Evolutionary conservation across 2,888 invertebrate genomes (phyloP).

Genomic region (Rhamnusium bicolor): DNA sequence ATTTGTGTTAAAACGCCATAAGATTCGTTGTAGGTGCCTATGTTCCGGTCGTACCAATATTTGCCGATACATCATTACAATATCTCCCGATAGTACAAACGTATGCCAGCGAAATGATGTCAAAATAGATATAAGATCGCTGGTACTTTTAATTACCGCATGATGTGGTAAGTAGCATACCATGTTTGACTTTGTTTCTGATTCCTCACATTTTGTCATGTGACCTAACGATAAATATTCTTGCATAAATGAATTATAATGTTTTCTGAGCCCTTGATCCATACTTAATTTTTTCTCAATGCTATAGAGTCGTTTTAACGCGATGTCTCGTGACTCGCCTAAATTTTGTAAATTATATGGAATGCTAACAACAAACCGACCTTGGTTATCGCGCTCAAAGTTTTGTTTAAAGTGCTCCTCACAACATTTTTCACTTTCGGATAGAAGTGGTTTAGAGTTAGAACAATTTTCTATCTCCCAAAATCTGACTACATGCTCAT

Average conservation of each 20-base stretch:
- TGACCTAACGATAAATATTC: neutral
- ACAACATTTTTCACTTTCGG: neutral
- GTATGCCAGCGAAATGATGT: no score
- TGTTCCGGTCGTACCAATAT: no score
- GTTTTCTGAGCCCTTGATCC: neutral
- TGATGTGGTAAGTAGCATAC: conserved; percentile 23
- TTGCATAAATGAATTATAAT: neutral
- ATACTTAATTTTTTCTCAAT: neutral
- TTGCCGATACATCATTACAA: no score
- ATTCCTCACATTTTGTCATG: neutral
- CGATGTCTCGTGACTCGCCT: neutral
- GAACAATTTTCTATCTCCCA: no score
- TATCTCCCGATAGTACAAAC: no score
- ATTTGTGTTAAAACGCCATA: no score
- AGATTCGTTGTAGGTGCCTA: no score
- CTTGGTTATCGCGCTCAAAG: neutral
- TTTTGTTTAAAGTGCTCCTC: neutral
- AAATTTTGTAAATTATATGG: neutral
- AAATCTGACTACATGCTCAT: no score
- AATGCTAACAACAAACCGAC: neutral
- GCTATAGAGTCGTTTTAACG: neutral
- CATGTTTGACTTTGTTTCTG: neutral
- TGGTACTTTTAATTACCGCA: conserved; percentile 18
- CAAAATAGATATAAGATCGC: no score
- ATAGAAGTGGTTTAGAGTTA: neutral